Conservation (phyloP, 2,888 invertebrate genomes). For the Anagyrus pseudococci region DNA sequence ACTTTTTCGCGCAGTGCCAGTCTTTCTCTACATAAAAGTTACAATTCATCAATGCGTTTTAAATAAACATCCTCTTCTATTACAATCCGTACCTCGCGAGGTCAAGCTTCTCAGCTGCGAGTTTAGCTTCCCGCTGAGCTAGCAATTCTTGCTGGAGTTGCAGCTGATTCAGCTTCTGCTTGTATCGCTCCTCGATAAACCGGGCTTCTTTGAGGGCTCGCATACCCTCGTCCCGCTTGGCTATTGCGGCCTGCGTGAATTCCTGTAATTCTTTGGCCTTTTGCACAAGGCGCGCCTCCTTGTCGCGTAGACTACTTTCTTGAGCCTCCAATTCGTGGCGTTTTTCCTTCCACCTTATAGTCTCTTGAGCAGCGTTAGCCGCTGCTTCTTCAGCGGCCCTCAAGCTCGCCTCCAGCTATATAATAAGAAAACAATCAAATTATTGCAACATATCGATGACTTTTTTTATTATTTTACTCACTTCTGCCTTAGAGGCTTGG, state of each 20-base stretch:
- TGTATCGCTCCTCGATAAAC: conserved; percentile 51
- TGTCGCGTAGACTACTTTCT: conserved; percentile 45
- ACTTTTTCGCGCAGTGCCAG: conserved; percentile 44
- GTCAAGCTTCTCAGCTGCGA: conserved; percentile 50
- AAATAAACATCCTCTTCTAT: not conserved
- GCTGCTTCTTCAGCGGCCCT: conserved; percentile 52
- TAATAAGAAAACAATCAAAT: conserved; percentile 4
- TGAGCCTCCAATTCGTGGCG: conserved; percentile 47
- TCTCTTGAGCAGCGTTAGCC: conserved; percentile 48
- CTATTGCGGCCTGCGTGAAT: conserved; percentile 53
- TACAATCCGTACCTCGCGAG: conserved; percentile 47
- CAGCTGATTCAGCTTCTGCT: conserved; percentile 48
- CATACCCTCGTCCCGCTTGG: conserved; percentile 54
- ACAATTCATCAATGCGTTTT: not conserved
- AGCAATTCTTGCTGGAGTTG: conserved; percentile 50
- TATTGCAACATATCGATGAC: not conserved
- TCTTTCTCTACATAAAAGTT: conserved; percentile 45
- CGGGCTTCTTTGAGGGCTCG: conserved; percentile 52
- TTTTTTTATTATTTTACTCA: conserved; percentile 33
- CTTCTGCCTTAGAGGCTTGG: conserved; percentile 52
- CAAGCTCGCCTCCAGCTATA: conserved; percentile 52
- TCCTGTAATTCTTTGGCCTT: conserved; percentile 55
- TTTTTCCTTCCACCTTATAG: conserved; percentile 53
- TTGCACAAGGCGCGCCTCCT: conserved; percentile 49
- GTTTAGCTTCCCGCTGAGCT: conserved; percentile 51